Base-by-base conservation (phyloP, 2,797 vertebrate species). In the Girardinus metallicus region DNA sequence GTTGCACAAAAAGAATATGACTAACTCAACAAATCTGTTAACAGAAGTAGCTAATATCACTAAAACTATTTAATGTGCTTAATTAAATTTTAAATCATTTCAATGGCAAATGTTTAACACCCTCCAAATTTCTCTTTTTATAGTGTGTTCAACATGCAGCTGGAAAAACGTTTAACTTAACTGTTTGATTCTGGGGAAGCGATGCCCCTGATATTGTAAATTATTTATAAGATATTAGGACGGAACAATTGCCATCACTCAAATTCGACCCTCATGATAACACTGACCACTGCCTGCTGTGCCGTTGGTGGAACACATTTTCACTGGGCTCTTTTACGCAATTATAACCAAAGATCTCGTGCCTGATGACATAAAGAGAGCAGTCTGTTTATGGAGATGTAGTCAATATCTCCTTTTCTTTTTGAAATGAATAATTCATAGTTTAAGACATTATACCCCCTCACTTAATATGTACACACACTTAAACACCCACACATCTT, bases 351-450 rank as follows among this genome's bases (percentile, higher is more conserved):
- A 94, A 94, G 92, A 94, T 94, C 94, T 95, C 93, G 92, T 94
- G 94, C 93, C 92, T 92, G 91, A 93, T 93, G 93, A 95, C 94
- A 96, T 93, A 95, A 96, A 95, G 91, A 95, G 93, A 92, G 91
- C 93, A 93, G 94, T 94, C 93, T 95, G 95, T 96, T 96, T 95
- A 96, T 96, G 95, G 94, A 95, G 94, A 95, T 96, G 94, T 95
- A 93, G 95, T 96, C 96, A 96, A 96, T 96, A 95, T 95, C 94
- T 96, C 94, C 93, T 95, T 95, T 96, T 95, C 94, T 94, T 95
- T 92, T 92, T 93, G 80, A 91, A 91, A 96, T 96, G 95, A 96
- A 96, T 96, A 92, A 96, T 96, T 96, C 95, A 96, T 96, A 92
- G 93, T 95, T 94, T 91, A 92, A 95, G 93, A 95, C 93, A 95